Percentiles rank a stretch among this genome's conserved stretches.
Evolutionary conservation across 2,797 vertebrate species (phyloP).

Genomic region (Gallinago solitaria): DNA sequence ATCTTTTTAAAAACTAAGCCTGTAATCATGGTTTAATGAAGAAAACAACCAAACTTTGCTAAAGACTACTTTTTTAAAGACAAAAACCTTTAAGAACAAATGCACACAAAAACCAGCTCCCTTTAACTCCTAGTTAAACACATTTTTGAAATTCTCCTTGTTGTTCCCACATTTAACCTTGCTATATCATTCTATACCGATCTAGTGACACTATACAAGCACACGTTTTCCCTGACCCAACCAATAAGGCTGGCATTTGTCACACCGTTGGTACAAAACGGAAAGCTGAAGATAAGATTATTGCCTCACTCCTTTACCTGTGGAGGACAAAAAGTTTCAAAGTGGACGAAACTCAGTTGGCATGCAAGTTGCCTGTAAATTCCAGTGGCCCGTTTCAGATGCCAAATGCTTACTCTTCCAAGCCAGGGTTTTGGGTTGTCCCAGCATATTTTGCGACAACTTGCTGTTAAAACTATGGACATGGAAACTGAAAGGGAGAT

Average conservation of each 20-base stretch:
- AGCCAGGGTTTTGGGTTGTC: not conserved
- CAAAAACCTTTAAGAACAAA: slow-evolving; percentile 23
- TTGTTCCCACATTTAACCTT: not conserved
- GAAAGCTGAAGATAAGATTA: not conserved
- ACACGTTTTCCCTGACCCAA: not conserved
- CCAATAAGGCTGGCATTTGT: not conserved
- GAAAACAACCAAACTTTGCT: not conserved
- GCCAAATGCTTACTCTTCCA: not conserved
- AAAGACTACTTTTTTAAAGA: not conserved
- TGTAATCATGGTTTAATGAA: not conserved
- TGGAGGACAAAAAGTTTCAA: not conserved
- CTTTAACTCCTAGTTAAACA: slow-evolving; percentile 60
- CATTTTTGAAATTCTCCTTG: not conserved
- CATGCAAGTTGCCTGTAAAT: not conserved
- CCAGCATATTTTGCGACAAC: not conserved
- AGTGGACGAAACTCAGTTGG: not conserved
- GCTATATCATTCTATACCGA: not conserved
- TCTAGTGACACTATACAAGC: not conserved
- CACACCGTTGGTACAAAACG: not conserved
- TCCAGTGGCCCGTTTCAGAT: not conserved
- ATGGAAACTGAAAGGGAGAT: not conserved
- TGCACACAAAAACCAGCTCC: not conserved
- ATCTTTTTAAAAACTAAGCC: slow-evolving; percentile 15
- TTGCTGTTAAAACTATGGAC: not conserved
- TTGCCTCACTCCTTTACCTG: not conserved